Conservation (phyloP, 2,113 vertebrate species). For the Suncus etruscus region DNA sequence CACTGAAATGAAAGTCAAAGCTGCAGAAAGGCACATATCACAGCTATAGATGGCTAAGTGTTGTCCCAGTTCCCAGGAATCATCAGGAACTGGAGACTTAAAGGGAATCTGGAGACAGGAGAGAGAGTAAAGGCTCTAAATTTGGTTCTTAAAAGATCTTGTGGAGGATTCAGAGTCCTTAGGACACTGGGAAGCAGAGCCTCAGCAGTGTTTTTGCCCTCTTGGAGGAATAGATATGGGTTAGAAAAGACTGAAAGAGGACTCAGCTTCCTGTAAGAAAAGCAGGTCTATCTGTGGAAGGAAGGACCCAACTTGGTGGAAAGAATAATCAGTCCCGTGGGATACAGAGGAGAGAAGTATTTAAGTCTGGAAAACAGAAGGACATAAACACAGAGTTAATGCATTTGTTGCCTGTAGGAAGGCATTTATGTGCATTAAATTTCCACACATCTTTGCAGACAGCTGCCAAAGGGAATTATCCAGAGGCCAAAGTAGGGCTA, state of each 20-base stretch:
- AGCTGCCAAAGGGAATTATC: constrained; percentile 54
- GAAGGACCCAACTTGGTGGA: not conserved
- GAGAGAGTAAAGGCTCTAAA: not conserved
- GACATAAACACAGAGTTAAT: constrained; percentile 1
- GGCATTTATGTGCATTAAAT: constrained; percentile 18
- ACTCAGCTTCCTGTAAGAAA: not conserved
- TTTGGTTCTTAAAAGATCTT: not conserved
- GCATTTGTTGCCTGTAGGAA: constrained; percentile 1
- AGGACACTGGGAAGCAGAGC: constrained; percentile 36
- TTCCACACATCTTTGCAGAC: constrained; percentile 44
- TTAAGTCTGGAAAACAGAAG: constrained; percentile 51
- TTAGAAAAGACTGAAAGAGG: not conserved
- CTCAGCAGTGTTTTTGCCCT: not conserved
- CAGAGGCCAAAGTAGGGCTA: not conserved
- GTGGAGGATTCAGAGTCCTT: not conserved
- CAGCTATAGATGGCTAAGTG: not conserved
- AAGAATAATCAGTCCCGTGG: not conserved
- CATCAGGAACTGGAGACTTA: constrained; percentile 5
- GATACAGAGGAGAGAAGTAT: not conserved
- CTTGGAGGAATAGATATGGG: not conserved
- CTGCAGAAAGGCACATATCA: not conserved
- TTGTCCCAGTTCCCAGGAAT: not conserved
- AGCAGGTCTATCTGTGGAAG: not conserved
- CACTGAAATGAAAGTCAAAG: not conserved
- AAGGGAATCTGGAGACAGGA: not conserved